These are phyloP conservation scores for Zaprionus ornatus DNA, from an alignment of 1,140 invertebrate species.

Conservation along the genomic window DNA sequence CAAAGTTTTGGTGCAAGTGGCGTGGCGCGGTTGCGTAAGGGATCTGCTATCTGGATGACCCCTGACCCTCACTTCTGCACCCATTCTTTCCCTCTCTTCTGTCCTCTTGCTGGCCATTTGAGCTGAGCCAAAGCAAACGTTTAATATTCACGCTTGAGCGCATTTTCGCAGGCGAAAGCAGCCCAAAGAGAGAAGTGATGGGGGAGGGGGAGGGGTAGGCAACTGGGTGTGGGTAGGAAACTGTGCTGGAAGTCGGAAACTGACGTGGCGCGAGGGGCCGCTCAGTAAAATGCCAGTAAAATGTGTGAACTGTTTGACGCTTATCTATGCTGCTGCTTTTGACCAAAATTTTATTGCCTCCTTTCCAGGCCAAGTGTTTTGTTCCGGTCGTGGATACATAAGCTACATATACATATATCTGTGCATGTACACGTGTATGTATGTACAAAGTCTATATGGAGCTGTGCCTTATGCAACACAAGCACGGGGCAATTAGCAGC, in stretches of 20 bases:
- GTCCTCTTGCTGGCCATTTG: slow-evolving; percentile 6
- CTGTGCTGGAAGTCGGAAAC: slow-evolving; percentile 27
- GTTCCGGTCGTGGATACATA: slow-evolving; percentile 42
- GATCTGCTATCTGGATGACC: slow-evolving; percentile 21
- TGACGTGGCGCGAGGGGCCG: background rate
- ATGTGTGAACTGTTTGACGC: slow-evolving; percentile 80
- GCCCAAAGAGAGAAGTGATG: background rate
- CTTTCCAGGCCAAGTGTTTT: slow-evolving; percentile 72
- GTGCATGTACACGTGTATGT: background rate
- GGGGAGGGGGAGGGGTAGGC: background rate
- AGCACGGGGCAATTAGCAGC: slow-evolving; percentile 16
- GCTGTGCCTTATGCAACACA: slow-evolving; percentile 11
- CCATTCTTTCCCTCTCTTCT: slow-evolving; percentile 23
- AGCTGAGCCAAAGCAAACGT: slow-evolving; percentile 62
- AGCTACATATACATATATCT: background rate
- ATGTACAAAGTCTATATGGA: background rate
- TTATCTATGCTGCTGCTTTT: slow-evolving; percentile 74
- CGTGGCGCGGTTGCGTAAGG: slow-evolving; percentile 37
- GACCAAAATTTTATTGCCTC: slow-evolving; percentile 79
- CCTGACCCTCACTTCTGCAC: background rate
- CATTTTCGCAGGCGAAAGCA: slow-evolving; percentile 43
- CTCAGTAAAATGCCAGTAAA: slow-evolving; percentile 41
- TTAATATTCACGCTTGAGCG: slow-evolving; percentile 82
- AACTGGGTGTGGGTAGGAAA: background rate
- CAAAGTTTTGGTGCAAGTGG: slow-evolving; percentile 19